Base-by-base conservation (phyloP, 1,140 invertebrate genomes). In the Calliphora vicina region DNA sequence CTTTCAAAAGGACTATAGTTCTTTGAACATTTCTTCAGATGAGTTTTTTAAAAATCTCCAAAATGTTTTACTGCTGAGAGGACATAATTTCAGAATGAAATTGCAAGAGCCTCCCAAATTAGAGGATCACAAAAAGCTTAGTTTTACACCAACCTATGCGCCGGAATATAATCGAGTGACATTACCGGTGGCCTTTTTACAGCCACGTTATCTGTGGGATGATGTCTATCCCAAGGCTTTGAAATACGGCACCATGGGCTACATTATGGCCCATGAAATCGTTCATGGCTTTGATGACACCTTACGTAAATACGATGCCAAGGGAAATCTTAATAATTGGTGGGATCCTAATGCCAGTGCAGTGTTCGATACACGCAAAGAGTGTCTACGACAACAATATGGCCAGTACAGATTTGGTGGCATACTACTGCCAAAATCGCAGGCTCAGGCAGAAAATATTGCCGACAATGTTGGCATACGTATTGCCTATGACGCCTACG, bases 121-220 rank as follows among this genome's bases (percentile, higher is more conserved):
- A 0, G 94, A 96, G 84, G 93, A 96, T 87, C 94, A 95, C 1
- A 96, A 97, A 0, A 97, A 97, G 87, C 95, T 95, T 88, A 97
- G 95, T 1, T 94, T 94, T 85, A 96, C 95, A 92, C 94, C 95
- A 26, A 98, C 99, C 96, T 99, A 99, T 91, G 97, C 96, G 1
- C 97, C 98, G 1, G 98, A 97, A 1, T 97, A 97, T 87, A 99
- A 99, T 91, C 96, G 98, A 87, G 98, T 97, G 85, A 96, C 98
- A 0, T 97, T 99, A 86, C 98, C 98, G 0, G 97, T 97, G 50
- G 97, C 97, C 8, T 99, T 99, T 82, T 92, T 99, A 4, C 98
- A 99, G 87, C 94, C 95, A 83, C 98, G 97, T 0, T 99, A 99
- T 88, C 99, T 97, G 89, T 96, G 98, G 87, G 94, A 95, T 50